Evolutionary conservation across 2,888 invertebrate genomes (phyloP), one percentile per base, ranked within the genome.

Genomic region (Rapana venosa): DNA sequence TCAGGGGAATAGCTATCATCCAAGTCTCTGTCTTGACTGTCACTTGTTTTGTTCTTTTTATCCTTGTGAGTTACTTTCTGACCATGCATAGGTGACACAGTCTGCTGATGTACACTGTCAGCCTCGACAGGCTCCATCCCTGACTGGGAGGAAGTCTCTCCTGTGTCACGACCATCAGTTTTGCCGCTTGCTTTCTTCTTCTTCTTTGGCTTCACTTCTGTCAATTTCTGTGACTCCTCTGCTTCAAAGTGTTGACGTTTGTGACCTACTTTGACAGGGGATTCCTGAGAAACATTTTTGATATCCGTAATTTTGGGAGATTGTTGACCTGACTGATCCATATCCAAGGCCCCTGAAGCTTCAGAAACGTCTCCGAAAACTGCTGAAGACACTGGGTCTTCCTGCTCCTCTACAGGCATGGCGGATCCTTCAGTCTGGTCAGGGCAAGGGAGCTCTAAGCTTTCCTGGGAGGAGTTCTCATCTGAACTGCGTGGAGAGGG

Each of bases 1-100:
- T 91, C 91, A 5, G 79, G 85, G 30, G 91, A 91, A 58, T 86
- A 90, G 56, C 87, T 90, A 22, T 77, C 86, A 22, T 86, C 87
- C 32, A 66, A 85, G 5, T 90, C 87, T 30, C 5, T 47, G 47
- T 47, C 32, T 13, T 17, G 74, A 0, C n/a, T n/a, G 11, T 20
- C 35, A 61, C 32, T 61, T 35, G 17, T 0, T 32, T 66, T 58
- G 61, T 35, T 35, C 22, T n/a, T 22, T 0, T 22, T 32, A n/a
- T 86, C 61, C 61, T 13, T 26, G 58, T 86, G 66, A 1, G 15
- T 17, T 30, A 58, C 35, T 58, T 84, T 58, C 15, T 36, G 47
- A 22, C 26, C 81, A 83, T 13, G 66, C 32, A 22, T 20, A 56
- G n/a, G 35, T 6, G 30, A 2, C 26, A 61, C 66, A 26, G n/a